Evolutionary conservation across 2,888 invertebrate genomes (phyloP).

Genomic region (Diadromus collaris): DNA sequence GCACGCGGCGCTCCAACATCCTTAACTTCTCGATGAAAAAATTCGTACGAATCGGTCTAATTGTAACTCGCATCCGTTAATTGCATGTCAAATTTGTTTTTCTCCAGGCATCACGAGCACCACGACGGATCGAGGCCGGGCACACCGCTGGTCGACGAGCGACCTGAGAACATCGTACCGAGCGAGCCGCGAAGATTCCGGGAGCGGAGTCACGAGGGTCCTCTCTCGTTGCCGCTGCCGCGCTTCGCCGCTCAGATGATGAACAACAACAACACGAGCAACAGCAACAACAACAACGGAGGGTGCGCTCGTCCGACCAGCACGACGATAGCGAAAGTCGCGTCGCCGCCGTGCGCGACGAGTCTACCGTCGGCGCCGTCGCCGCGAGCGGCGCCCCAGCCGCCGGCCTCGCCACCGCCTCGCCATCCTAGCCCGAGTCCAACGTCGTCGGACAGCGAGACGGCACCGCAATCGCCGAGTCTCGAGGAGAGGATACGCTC

Average conservation of each 20-base stretch:
- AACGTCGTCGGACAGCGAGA: constrained; percentile 87
- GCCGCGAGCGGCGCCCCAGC: constrained; percentile 84
- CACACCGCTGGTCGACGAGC: constrained; percentile 91
- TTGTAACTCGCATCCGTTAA: not conserved
- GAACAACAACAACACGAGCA: constrained; percentile 76
- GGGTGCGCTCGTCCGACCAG: constrained; percentile 64
- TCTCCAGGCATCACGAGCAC: constrained; percentile 81
- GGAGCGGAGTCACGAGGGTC: constrained; percentile 84
- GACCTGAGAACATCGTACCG: constrained; percentile 87
- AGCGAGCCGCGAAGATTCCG: constrained; percentile 88
- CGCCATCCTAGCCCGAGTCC: constrained; percentile 89
- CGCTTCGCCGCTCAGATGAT: constrained; percentile 90
- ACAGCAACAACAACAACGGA: constrained; percentile 67
- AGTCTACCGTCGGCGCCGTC: constrained; percentile 80
- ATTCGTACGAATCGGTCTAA: not conserved
- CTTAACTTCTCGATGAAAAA: not conserved
- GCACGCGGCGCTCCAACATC: no score
- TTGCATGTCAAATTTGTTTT: not conserved
- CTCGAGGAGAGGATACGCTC: constrained; percentile 96
- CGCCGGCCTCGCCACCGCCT: constrained; percentile 84
- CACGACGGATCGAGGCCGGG: constrained; percentile 89
- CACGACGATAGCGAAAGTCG: constrained; percentile 72
- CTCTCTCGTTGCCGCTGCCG: constrained; percentile 92
- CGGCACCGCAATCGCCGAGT: constrained; percentile 84
- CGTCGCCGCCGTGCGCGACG: constrained; percentile 78